A percentile compares a stretch with the other conserved stretches of the same genome.
Conservation (phyloP, 2,797 vertebrate genomes). For the Oreonectes daqikongensis region DNA sequence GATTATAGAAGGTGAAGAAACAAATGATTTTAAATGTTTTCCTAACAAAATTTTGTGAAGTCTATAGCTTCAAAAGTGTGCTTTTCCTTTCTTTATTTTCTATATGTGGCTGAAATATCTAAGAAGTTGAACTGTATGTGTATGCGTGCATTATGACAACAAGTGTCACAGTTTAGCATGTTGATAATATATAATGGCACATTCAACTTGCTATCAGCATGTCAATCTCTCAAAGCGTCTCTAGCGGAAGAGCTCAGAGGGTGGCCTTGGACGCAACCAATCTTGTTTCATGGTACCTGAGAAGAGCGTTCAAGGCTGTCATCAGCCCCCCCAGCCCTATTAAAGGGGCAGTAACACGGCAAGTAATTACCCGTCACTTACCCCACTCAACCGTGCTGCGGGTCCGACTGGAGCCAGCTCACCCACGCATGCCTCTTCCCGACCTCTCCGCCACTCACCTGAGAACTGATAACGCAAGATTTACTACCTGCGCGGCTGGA, state of each 20-base stretch:
- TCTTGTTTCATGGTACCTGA: constrained; percentile 50
- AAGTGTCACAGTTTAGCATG: constrained; percentile 2
- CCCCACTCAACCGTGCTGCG: constrained; percentile 48
- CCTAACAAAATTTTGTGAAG: no score
- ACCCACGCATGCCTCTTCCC: constrained; percentile 55
- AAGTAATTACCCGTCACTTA: constrained; percentile 60
- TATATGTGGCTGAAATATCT: not conserved
- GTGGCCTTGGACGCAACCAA: constrained; percentile 39
- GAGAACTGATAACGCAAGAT: constrained; percentile 63
- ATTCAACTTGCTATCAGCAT: constrained; percentile 51
- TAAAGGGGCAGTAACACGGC: constrained; percentile 52
- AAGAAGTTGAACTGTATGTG: constrained; percentile 3
- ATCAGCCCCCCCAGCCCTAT: constrained; percentile 47
- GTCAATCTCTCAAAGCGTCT: constrained; percentile 42
- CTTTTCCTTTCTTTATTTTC: not conserved
- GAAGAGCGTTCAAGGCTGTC: constrained; percentile 53
- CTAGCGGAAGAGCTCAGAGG: constrained; percentile 37
- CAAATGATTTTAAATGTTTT: not conserved
- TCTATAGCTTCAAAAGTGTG: not conserved
- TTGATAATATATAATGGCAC: constrained; percentile 31
- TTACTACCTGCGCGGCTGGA: constrained; percentile 68
- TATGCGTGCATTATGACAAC: not conserved
- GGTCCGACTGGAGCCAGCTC: constrained; percentile 64
- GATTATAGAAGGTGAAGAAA: constrained; percentile 57
- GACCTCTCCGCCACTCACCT: constrained; percentile 57